Base-by-base conservation (phyloP, 1,140 invertebrate genomes). In the Drosophila tani region DNA sequence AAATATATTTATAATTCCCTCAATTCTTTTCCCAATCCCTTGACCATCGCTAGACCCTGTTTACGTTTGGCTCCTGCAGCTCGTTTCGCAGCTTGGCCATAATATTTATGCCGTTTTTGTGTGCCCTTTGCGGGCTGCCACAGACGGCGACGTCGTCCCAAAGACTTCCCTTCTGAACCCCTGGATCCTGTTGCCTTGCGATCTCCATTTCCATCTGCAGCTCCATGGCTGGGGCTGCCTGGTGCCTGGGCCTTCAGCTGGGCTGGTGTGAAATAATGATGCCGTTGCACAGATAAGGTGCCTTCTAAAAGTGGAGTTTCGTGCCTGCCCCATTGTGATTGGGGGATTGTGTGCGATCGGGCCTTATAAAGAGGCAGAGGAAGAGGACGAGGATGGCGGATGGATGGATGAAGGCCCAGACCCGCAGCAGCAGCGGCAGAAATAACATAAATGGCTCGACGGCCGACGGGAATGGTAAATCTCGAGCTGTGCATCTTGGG, bases 241-340 rank as follows among this genome's bases (percentile, higher is more conserved):
- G 64, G 40, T 70, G 80, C 70, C 63, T 58, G 66, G 49, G 82
- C 74, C 68, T 75, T 64, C 71, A 65, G 71, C 60, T 65, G 64
- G 73, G 71, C 58, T 91, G 88, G 87, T 91, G 87, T 91, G 87
- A 91, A 91, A 80, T 91, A 91, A 83, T 91, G 87, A 91, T 91
- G 83, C 87, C 87, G 83, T 83, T 80, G 87, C 66, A 65, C 71
- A 80, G 86, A 91, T 91, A 91, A 91, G 87, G 75, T 84, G 79
- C 83, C 82, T 82, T 86, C 79, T 75, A 71, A 86, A 86, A 86
- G 79, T 86, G 82, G 82, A 81, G 82, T 81, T 85, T 85, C 82
- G 75, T 85, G 82, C 79, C 82, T 85, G 82, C 82, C 82, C 82
- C 82, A 84, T 84, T 84, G 82, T 85, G 81, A 78, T 78, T 78